Conservation (phyloP, 2,113 vertebrate species). For the Esox niger region DNA sequence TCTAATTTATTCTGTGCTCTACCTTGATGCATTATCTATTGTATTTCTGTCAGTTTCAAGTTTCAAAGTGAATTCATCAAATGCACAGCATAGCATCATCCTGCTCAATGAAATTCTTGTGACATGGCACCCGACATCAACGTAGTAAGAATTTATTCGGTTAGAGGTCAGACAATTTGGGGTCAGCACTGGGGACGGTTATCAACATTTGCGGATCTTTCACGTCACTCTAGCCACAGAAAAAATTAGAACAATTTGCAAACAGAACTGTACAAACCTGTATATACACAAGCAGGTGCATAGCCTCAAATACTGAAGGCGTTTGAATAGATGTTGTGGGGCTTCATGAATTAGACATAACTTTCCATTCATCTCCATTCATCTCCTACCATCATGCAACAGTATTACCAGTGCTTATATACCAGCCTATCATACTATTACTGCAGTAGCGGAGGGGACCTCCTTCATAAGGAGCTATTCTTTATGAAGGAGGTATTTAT, state of each 20-base stretch:
- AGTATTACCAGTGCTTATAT: slow-evolving; percentile 7
- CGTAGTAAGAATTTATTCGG: too few species aligned
- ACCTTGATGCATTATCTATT: slow-evolving; percentile 40
- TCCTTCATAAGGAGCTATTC: too few species aligned
- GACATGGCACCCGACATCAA: too few species aligned
- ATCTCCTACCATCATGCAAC: too few species aligned
- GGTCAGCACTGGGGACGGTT: slow-evolving; percentile 47
- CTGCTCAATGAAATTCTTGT: too few species aligned
- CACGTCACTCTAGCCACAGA: slow-evolving; percentile 18
- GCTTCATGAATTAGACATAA: slow-evolving; percentile 9
- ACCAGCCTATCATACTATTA: background rate
- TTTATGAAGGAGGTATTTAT: too few species aligned
- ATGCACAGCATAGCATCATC: too few species aligned
- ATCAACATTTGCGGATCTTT: slow-evolving; percentile 21
- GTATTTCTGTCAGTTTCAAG: slow-evolving; percentile 33
- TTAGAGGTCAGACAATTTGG: slow-evolving; percentile 40
- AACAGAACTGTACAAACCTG: background rate
- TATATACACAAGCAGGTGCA: slow-evolving; percentile 10
- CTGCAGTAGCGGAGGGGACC: too few species aligned
- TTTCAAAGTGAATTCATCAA: too few species aligned
- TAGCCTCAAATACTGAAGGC: background rate
- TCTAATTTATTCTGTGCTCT: background rate
- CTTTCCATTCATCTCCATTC: slow-evolving; percentile 8
- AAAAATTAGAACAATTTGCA: slow-evolving; percentile 6
- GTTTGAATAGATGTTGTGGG: background rate